Evolutionary conservation across 2,888 invertebrate genomes (phyloP), one percentile per base, ranked within the genome.

Genomic region (Hirtodrosophila duncani): DNA sequence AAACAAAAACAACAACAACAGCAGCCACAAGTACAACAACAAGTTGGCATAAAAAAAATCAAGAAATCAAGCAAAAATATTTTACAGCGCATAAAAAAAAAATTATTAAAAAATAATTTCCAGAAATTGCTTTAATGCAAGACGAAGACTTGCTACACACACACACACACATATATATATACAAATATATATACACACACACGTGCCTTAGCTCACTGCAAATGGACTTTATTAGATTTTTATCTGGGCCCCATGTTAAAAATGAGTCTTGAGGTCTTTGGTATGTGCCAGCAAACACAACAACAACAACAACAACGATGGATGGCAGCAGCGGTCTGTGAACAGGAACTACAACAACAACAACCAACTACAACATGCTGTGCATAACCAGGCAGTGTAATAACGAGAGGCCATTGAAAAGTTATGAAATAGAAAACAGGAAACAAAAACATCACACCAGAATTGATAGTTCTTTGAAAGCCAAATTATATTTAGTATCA

Each of bases 151-250:
- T 21, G 34, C 42, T 16, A 24, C 21, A 52, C 36, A 37, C 18
- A 24, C 43, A 14, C 24, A n/a, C 17, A 10, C 23, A 37, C 29
- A 23, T 3, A 37, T 11, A 14, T 20, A 48, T 29, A 24, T 18
- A 21, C 23, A 24, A 20, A 14, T 13, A 10, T 2, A 33, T 7
- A 23, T 3, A 42, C 18, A 18, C 27, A 27, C 27, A 29, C 27
- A 36, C 31, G 11, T 45, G 14, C 42, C 30, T 39, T 41, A 17
- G 18, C 26, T 3, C n/a, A n/a, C n/a, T n/a, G 63, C 53, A 29
- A 49, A 33, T 61, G 75, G 75, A 74, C 53, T 70, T 70, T 78
- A 69, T 79, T 78, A 69, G 79, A 70, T 74, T 78, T 69, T 70
- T 70, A 78, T 70, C 69, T 53, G 69, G 37, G 9, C 26, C 11